phyloP scores from a whole-genome alignment of 1,140 invertebrate species.

The Planococcus citri region DNA sequence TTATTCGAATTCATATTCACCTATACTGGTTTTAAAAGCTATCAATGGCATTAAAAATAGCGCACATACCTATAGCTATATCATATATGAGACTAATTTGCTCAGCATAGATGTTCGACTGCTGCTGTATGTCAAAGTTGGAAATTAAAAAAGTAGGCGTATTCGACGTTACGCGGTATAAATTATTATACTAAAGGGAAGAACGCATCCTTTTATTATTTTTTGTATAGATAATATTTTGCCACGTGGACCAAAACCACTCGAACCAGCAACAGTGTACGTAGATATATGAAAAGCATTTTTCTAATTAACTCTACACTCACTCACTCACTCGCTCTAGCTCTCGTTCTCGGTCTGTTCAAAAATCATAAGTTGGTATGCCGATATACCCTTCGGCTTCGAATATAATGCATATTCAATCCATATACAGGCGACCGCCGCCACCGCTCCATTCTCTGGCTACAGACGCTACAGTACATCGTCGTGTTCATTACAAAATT shows the following conservation, averaged over 20 bases:
- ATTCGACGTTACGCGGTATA: neutral
- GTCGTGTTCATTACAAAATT: neutral
- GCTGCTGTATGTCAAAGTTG: neutral
- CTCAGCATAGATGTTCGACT: neutral
- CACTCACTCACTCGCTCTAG: neutral
- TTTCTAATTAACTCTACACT: slow-evolving; percentile 14
- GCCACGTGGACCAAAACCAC: slow-evolving; percentile 16
- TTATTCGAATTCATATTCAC: no score
- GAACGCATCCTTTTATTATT: slow-evolving; percentile 14
- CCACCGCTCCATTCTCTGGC: no score
- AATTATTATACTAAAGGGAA: neutral
- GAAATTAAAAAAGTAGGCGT: neutral
- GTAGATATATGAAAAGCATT: neutral
- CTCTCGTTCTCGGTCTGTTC: neutral
- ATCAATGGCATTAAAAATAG: no score
- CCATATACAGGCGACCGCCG: no score
- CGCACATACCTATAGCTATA: no score
- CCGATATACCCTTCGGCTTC: slow-evolving; percentile 1
- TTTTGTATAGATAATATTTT: slow-evolving; percentile 13
- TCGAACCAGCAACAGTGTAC: slow-evolving; percentile 4
- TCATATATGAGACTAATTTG: no score
- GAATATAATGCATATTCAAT: slow-evolving; percentile 4
- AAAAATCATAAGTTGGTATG: neutral
- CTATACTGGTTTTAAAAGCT: no score
- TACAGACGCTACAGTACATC: no score